Base-by-base conservation (phyloP, 2,888 invertebrate genomes). In the Drosophila atripex region DNA sequence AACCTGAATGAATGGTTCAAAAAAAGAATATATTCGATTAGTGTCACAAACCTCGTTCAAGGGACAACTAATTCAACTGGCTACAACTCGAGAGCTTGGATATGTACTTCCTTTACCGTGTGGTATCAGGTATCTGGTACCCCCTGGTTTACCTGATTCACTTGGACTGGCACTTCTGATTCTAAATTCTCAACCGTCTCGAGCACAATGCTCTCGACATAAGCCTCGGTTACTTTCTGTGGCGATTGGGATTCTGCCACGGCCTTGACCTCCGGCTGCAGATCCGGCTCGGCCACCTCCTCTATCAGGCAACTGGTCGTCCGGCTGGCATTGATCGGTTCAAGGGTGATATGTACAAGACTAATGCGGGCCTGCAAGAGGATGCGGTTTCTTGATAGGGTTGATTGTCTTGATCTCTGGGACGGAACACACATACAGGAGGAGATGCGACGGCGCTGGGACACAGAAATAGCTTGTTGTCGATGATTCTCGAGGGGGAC, bases 341-440 rank as follows among this genome's bases (percentile, higher is more conserved):
- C 89, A 71, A 90, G 85, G 76, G 88, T 90, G 70, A 90, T 89
- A 82, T 91, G 90, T 83, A 90, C 91, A 89, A 90, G 80, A 83
- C 88, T 90, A 87, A 90, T 90, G 75, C 85, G 89, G 61, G 89
- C 90, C 90, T 90, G 91, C 80, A 86, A 88, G 77, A 82, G 71
- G 75, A 73, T 51, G 39, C 39, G 45, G 35, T 57, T 35, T 57
- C 51, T 59, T 54, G 45, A 54, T 38, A 30, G 65, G 16, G 30
- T 60, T 39, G 16, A 41, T 52, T 65, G 46, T 7, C 28, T 64
- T 39, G 71, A 52, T 30, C 38, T 12, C 56, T 30, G 66, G 30
- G 43, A 25, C 47, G 23, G 38, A 35, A 54, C 16, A 64, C 51
- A 71, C 53, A 50, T 61, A 57, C 55, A 53, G 60, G 61, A 9